Percentiles rank a stretch among this genome's conserved stretches.
These are phyloP conservation scores for Pica pica DNA, from an alignment of 2,113 vertebrate genomes.

Conservation along the genomic window DNA sequence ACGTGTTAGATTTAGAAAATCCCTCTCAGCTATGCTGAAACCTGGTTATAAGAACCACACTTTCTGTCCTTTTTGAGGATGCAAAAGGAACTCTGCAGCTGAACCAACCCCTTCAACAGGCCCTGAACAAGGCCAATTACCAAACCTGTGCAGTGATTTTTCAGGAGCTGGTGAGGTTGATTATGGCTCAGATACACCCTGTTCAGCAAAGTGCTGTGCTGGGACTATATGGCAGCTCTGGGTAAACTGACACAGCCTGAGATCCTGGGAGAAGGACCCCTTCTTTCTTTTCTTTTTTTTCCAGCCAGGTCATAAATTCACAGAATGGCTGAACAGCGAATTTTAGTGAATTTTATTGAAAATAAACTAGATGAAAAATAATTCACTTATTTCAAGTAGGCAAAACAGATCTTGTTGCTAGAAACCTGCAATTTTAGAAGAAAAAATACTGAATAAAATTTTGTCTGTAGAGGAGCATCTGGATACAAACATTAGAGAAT, in stretches of 20 bases:
- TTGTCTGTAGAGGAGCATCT: not conserved
- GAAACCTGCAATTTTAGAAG: not conserved
- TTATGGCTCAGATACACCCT: not conserved
- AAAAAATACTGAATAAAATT: not conserved
- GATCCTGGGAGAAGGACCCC: not conserved
- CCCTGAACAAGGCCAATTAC: not conserved
- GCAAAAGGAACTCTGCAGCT: not conserved
- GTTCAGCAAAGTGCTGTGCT: not conserved
- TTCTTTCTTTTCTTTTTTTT: not conserved
- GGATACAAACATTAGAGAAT: not conserved
- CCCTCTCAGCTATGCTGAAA: not conserved
- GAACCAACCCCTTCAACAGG: not conserved
- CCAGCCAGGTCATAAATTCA: not conserved
- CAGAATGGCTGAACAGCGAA: not conserved
- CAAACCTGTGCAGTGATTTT: fast-evolving
- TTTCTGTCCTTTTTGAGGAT: not conserved
- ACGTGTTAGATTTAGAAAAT: not conserved
- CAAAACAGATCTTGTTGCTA: not conserved
- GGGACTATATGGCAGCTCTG: fast-evolving
- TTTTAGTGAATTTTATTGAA: not conserved
- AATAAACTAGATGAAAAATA: not conserved
- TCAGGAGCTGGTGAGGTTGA: not conserved
- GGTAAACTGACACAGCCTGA: not conserved
- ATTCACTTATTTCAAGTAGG: not conserved
- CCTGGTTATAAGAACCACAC: not conserved